Evolutionary conservation across 1,140 invertebrate species (phyloP).

Genomic region (Thrips palmi): DNA sequence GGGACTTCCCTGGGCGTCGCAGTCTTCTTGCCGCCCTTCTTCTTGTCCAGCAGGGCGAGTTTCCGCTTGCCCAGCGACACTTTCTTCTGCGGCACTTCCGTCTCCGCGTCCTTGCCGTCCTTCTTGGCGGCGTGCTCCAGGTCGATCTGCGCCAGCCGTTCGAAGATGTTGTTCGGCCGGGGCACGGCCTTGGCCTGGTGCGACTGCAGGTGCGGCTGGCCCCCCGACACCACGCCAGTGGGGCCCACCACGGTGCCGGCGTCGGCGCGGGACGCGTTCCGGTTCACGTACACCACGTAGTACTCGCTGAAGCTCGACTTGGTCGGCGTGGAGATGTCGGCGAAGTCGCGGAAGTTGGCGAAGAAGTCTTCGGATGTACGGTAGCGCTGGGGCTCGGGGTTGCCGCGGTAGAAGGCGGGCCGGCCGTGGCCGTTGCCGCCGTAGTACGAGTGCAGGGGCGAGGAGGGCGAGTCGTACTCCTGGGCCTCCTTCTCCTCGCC

Average conservation of each 20-base stretch:
- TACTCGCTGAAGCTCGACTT: conserved; percentile 64
- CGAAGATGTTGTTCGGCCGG: conserved; percentile 61
- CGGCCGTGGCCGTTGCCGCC: conserved; percentile 37
- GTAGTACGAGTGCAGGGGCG: conserved; percentile 17
- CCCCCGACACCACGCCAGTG: neutral
- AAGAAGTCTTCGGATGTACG: conserved; percentile 39
- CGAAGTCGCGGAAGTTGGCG: conserved; percentile 73
- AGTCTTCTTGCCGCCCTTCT: conserved; percentile 29
- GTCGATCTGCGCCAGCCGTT: conserved; percentile 52
- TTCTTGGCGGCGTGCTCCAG: conserved; percentile 41
- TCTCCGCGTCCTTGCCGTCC: conserved; percentile 14
- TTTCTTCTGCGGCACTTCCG: conserved; percentile 27
- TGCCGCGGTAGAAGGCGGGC: conserved; percentile 32
- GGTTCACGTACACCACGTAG: conserved; percentile 57
- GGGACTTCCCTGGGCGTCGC: conserved; percentile 26
- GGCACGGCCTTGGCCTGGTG: conserved; percentile 18
- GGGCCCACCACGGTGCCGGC: conserved; percentile 5
- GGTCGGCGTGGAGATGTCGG: conserved; percentile 65
- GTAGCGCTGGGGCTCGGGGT: conserved; percentile 24
- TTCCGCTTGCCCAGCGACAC: conserved; percentile 42
- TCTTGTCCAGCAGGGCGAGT: conserved; percentile 40
- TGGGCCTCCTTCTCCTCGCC: conserved; percentile 30
- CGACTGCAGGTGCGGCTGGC: conserved; percentile 1
- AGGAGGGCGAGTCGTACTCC: conserved; percentile 27
- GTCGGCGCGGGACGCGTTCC: conserved; percentile 32